Evolutionary conservation across 2,797 vertebrate species (phyloP).

Genomic region (Linurgus olivaceus): DNA sequence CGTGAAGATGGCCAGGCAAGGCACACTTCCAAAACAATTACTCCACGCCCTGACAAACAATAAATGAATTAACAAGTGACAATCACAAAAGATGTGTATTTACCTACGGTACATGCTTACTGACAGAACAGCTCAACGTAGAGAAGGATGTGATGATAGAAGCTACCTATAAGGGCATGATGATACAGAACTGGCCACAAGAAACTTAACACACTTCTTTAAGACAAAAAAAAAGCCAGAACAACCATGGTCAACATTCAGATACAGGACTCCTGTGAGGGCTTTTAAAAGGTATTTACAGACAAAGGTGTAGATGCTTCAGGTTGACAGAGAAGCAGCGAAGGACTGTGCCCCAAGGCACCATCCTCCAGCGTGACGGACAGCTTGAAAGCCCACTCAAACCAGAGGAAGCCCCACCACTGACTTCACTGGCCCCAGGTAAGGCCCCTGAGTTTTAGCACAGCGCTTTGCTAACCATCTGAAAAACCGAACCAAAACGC

Average conservation of each 20-base stretch:
- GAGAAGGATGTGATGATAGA: neutral
- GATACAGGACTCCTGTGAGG: slow-evolving; percentile 11
- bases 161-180: neutral
- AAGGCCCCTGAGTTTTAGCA: slow-evolving; percentile 16
- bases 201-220: neutral
- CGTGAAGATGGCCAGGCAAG: neutral
- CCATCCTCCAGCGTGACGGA: neutral
- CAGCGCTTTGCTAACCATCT: neutral
- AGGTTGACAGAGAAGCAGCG: neutral
- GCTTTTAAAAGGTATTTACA: slow-evolving; percentile 36
- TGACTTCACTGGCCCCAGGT: neutral
- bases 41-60: neutral
- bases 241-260: neutral
- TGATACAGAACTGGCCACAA: slow-evolving; percentile 30
- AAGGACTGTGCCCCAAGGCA: neutral
- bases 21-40: neutral
- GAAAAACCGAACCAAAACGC: neutral
- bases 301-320: neutral
- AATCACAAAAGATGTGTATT: neutral
- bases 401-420: neutral
- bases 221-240: neutral
- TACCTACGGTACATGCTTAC: neutral
- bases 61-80: neutral
- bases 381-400: neutral
- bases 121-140: neutral